Evolutionary conservation across 2,113 vertebrate genomes (phyloP).

Genomic region (Mormyrus iriodes): DNA sequence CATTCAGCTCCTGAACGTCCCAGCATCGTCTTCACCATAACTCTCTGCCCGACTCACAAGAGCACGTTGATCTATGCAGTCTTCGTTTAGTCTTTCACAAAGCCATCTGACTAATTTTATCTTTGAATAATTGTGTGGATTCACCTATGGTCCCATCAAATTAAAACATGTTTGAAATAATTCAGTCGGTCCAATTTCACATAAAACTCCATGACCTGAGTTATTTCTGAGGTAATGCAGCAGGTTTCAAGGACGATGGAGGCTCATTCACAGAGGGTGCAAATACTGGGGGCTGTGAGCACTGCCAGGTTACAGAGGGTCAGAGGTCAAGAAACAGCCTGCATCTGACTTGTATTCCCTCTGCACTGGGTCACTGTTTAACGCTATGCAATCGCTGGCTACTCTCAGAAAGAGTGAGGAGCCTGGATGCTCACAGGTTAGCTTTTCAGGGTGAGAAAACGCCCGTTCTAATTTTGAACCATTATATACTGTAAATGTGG

Average conservation of each 20-base stretch:
- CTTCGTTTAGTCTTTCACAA: not conserved
- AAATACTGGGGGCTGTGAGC: not conserved
- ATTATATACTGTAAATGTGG: not conserved
- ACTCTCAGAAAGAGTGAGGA: not conserved
- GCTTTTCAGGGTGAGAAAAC: not conserved
- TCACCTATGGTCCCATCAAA: conserved; percentile 35
- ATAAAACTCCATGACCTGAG: conserved; percentile 17
- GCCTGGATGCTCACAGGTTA: not conserved
- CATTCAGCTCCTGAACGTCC: not conserved
- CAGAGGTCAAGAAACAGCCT: not conserved
- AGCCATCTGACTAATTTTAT: not conserved
- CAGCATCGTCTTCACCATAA: not conserved
- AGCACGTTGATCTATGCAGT: not conserved
- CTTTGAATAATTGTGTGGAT: conserved; percentile 29
- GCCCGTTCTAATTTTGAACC: not conserved
- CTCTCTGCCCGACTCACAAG: not conserved
- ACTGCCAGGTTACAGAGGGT: not conserved
- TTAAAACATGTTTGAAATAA: conserved; percentile 26
- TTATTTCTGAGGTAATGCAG: not conserved
- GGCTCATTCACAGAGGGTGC: not conserved
- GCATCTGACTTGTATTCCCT: not conserved
- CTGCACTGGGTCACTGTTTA: not conserved
- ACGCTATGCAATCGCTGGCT: not conserved
- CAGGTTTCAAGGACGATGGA: not conserved
- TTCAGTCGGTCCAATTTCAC: conserved; percentile 11